Conservation (phyloP, 2,797 vertebrate genomes). For the Lagodon rhomboides region DNA sequence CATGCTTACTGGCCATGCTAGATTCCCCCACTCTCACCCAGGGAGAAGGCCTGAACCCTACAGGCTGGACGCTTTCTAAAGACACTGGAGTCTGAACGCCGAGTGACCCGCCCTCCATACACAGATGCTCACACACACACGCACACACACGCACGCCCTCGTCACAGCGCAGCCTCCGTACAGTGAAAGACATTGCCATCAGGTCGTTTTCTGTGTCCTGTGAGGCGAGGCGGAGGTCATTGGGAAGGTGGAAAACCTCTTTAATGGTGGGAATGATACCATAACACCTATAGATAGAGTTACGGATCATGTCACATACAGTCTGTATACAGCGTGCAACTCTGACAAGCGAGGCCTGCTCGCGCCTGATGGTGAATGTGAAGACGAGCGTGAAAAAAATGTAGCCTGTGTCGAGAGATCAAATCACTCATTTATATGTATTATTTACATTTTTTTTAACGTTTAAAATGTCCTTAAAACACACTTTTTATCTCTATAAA, state of each 20-base stretch:
- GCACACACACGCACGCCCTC: slow-evolving; percentile 31
- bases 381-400: slow-evolving; percentile 43
- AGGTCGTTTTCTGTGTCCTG: slow-evolving; percentile 80
- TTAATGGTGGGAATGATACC: slow-evolving; percentile 84
- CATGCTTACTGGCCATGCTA: slow-evolving; percentile 87
- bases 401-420: slow-evolving; percentile 13
- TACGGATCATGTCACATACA: slow-evolving; percentile 79
- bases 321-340: slow-evolving; percentile 54
- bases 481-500: not conserved
- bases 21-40: slow-evolving; percentile 84
- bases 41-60: slow-evolving; percentile 74
- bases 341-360: slow-evolving; percentile 47
- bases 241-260: slow-evolving; percentile 81
- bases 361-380: slow-evolving; percentile 44
- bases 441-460: not conserved
- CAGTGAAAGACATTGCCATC: slow-evolving; percentile 73
- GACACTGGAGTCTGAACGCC: slow-evolving; percentile 66
- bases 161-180: slow-evolving; percentile 48
- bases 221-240: slow-evolving; percentile 81
- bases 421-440: not conserved
- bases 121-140: slow-evolving; percentile 42
- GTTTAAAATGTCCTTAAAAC: not conserved
- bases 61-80: slow-evolving; percentile 71
- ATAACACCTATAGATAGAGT: slow-evolving; percentile 84
- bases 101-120: slow-evolving; percentile 55